phyloP scores from a whole-genome alignment of 1,140 invertebrate genomes.

The Tyrophagus putrescentiae region DNA sequence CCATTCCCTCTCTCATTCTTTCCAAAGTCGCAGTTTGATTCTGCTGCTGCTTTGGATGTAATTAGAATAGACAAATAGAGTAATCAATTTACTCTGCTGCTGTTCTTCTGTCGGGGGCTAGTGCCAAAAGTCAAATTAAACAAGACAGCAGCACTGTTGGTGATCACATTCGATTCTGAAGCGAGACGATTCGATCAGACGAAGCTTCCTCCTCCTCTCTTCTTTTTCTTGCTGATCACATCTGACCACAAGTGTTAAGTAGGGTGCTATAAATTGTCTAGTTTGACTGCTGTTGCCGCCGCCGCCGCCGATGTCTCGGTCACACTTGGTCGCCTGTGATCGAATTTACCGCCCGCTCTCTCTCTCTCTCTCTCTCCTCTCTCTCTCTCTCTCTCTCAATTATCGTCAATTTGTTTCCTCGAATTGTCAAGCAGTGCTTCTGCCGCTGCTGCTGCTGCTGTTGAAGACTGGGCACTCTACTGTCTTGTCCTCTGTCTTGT shows the following conservation, averaged over 20 bases:
- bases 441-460: neutral
- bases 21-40: too few species aligned
- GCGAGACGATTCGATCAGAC: neutral
- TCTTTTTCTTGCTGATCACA: too few species aligned
- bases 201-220: too few species aligned
- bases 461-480: neutral
- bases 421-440: constrained; percentile 11
- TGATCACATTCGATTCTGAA: neutral
- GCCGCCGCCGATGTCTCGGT: neutral
- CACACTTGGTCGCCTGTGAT: constrained; percentile 6
- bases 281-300: neutral
- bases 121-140: neutral
- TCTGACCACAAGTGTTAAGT: neutral
- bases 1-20: neutral
- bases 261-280: constrained; percentile 4
- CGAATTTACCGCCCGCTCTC: neutral
- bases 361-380: neutral
- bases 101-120: neutral
- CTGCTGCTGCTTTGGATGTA: neutral
- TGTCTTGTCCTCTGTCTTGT: too few species aligned
- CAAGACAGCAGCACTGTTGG: constrained; percentile 3
- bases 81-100: constrained; percentile 6
- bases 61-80: constrained; percentile 20
- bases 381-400: constrained; percentile 2
- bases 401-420: constrained; percentile 12